phyloP scores from a whole-genome alignment of 1,140 invertebrate genomes.

The Carcinoscorpius rotundicauda region DNA sequence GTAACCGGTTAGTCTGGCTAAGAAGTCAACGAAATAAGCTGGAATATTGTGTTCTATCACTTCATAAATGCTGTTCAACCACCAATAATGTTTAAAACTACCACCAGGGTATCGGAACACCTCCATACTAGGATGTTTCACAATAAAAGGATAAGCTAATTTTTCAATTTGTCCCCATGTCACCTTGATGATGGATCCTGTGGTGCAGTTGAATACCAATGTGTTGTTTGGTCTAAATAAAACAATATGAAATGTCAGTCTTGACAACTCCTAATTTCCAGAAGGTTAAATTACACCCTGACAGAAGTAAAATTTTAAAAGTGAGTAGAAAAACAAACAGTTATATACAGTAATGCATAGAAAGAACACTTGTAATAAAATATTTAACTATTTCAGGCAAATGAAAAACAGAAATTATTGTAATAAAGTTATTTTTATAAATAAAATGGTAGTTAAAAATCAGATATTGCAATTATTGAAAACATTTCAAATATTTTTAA shows the following conservation, averaged over 20 bases:
- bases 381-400: too few relatives aligned
- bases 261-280: slow-evolving; percentile 16
- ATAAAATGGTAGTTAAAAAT: too few relatives aligned
- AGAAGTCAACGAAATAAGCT: slow-evolving; percentile 60
- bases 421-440: too few relatives aligned
- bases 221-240: slow-evolving; percentile 44
- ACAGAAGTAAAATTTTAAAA: not conserved
- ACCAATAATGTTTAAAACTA: slow-evolving; percentile 50
- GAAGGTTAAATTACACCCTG: slow-evolving; percentile 7
- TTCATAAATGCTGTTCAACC: slow-evolving; percentile 58
- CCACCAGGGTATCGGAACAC: slow-evolving; percentile 21
- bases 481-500: too few relatives aligned
- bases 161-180: slow-evolving; percentile 47
- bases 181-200: slow-evolving; percentile 76
- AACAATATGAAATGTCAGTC: slow-evolving; percentile 41
- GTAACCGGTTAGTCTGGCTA: slow-evolving; percentile 54
- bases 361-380: too few relatives aligned
- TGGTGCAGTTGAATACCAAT: slow-evolving; percentile 77
- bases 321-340: not conserved
- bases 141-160: slow-evolving; percentile 17
- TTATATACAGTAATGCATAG: too few relatives aligned
- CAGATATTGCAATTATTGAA: too few relatives aligned
- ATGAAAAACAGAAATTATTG: too few relatives aligned
- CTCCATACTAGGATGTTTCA: slow-evolving; percentile 20
- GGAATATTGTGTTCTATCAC: slow-evolving; percentile 75